These are phyloP conservation scores for Nebria brevicollis DNA, from an alignment of 2,888 invertebrate species.

Conservation along the genomic window DNA sequence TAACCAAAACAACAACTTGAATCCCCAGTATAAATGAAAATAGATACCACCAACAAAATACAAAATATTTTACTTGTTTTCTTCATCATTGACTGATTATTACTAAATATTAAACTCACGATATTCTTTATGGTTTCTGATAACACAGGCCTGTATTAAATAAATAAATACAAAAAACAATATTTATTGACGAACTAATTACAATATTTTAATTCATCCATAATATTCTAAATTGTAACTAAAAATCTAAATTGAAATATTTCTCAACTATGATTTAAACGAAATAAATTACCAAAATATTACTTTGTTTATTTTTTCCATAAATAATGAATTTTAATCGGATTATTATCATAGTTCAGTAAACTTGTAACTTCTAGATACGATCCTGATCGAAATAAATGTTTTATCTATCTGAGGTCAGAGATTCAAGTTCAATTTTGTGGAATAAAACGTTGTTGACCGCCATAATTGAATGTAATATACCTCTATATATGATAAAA, in stretches of 20 bases:
- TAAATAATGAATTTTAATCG: too few relatives aligned
- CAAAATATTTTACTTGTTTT: neutral
- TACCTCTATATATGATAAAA: neutral
- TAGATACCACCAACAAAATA: conserved; percentile 6
- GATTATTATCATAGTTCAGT: too few relatives aligned
- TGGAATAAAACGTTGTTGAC: neutral
- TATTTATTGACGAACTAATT: neutral
- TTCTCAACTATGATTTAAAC: too few relatives aligned
- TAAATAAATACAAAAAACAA: neutral
- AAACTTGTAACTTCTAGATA: neutral
- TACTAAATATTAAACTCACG: neutral
- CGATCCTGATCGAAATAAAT: neutral
- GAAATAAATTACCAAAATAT: too few relatives aligned
- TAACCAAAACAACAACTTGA: conserved; percentile 24
- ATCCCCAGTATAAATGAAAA: neutral
- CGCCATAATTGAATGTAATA: neutral
- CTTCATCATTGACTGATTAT: conserved; percentile 14
- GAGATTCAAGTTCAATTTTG: neutral
- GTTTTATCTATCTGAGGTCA: neutral
- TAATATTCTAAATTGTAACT: too few relatives aligned
- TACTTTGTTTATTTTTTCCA: too few relatives aligned
- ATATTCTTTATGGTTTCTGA: neutral
- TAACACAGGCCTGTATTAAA: conserved; percentile 5
- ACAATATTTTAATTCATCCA: too few relatives aligned
- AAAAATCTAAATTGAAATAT: too few relatives aligned